phyloP scores from a whole-genome alignment of 2,113 vertebrate genomes.

The Coryphaenoides rupestris region DNA sequence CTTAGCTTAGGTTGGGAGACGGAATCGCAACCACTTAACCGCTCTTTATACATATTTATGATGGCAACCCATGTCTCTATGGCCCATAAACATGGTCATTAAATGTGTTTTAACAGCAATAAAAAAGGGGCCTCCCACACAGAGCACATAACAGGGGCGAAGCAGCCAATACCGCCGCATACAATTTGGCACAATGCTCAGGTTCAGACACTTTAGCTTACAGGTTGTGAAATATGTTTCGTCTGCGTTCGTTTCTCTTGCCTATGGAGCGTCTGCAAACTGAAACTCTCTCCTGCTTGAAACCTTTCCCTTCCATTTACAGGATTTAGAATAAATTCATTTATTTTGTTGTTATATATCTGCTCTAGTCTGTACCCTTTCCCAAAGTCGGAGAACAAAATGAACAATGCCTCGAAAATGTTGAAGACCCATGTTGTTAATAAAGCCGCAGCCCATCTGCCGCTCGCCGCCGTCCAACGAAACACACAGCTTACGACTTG shows the following conservation, averaged over 20 bases:
- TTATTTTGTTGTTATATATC: too few relatives aligned
- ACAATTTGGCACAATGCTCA: conserved; percentile 7
- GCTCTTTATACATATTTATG: conserved; percentile 51
- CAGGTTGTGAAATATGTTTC: conserved; percentile 8
- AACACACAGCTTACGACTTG: too few relatives aligned
- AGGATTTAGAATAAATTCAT: neutral
- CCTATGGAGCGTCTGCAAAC: conserved; percentile 16
- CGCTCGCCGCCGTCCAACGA: too few relatives aligned
- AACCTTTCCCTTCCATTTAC: conserved; percentile 16
- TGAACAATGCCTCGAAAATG: too few relatives aligned
- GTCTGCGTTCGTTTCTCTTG: conserved; percentile 20
- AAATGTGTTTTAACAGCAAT: conserved; percentile 39
- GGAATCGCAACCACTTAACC: conserved; percentile 45
- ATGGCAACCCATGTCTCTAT: conserved; percentile 25
- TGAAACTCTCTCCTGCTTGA: conserved; percentile 10
- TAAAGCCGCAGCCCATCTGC: too few relatives aligned
- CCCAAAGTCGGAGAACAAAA: too few relatives aligned
- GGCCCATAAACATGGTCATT: conserved; percentile 39
- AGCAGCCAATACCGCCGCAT: conserved; percentile 2
- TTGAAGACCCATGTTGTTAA: too few relatives aligned
- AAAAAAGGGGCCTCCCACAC: conserved; percentile 29
- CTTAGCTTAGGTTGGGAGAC: conserved; percentile 18
- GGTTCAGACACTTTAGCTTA: conserved; percentile 9
- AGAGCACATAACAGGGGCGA: conserved; percentile 17
- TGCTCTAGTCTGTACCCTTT: too few relatives aligned